Percentiles rank a stretch among this genome's conserved stretches.
These are phyloP conservation scores for Erythrocercus mccallii DNA, from an alignment of 2,113 vertebrate species.

Conservation along the genomic window DNA sequence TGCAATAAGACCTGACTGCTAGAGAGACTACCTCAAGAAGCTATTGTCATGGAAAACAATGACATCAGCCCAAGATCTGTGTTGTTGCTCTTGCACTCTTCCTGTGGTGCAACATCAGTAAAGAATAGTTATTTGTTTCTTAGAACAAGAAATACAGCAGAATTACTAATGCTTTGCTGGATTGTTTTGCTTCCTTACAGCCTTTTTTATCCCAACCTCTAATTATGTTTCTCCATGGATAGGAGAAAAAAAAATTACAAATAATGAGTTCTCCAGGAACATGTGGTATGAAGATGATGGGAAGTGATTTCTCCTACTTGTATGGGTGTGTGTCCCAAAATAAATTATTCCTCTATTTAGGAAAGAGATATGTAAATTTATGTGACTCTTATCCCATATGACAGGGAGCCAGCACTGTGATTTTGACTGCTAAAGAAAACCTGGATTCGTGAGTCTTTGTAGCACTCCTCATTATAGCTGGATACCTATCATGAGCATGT, in stretches of 20 bases:
- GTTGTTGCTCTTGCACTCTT: not conserved
- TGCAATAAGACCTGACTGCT: constrained; percentile 21
- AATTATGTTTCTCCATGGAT: not conserved
- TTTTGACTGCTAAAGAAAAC: not conserved
- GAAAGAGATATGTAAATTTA: not conserved
- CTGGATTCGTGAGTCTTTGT: not conserved
- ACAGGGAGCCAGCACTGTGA: not conserved
- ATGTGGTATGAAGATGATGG: not conserved
- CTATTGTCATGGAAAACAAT: constrained; percentile 11
- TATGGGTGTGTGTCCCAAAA: not conserved
- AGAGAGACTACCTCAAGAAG: constrained; percentile 28
- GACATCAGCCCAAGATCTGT: not conserved
- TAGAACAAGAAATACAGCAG: not conserved
- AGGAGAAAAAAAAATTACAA: not conserved
- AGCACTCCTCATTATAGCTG: not conserved
- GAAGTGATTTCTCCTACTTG: not conserved
- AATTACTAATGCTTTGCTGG: not conserved
- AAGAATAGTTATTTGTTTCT: not conserved
- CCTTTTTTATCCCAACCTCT: not conserved
- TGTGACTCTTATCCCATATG: not conserved
- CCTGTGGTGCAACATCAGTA: not conserved
- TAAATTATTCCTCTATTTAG: not conserved
- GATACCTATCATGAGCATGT: not conserved
- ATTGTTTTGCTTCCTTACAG: not conserved
- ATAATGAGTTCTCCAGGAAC: not conserved